These are phyloP conservation scores for Arrhopalites spinosus DNA, from an alignment of 2,888 invertebrate species.

Conservation along the genomic window DNA sequence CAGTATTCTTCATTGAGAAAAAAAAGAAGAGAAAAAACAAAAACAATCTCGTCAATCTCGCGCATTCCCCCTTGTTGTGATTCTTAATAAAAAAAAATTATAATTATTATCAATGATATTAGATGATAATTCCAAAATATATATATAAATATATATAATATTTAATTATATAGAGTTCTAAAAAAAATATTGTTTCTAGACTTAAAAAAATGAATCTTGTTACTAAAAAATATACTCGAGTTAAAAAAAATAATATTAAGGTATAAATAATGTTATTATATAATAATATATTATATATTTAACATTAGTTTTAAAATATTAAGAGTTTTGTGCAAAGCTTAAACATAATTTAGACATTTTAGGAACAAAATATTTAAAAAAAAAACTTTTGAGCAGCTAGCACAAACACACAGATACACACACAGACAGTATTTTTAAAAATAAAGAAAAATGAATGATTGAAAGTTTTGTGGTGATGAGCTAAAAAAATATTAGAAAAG, in stretches of 20 bases:
- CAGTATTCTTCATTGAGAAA: background rate
- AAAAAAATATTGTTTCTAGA: background rate
- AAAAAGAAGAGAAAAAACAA: background rate
- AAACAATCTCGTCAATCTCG: background rate
- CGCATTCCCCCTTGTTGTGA: conserved; percentile 30
- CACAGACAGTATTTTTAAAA: conserved; percentile 32
- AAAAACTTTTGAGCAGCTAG: background rate
- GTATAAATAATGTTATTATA: background rate
- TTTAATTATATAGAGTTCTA: too few relatives aligned
- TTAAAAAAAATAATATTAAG: background rate
- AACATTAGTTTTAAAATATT: background rate
- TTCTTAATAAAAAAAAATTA: conserved; percentile 5
- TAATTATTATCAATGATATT: background rate
- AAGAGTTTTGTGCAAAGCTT: too few relatives aligned
- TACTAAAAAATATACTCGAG: background rate
- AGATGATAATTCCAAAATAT: background rate
- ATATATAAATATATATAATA: too few relatives aligned
- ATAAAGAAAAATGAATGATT: background rate
- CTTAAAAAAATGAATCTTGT: too few relatives aligned
- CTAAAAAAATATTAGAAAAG: too few relatives aligned
- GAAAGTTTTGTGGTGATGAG: background rate
- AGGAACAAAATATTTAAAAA: background rate
- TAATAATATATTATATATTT: background rate
- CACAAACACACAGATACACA: conserved; percentile 14
- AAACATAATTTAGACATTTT: too few relatives aligned